Evolutionary conservation across 1,140 invertebrate species (phyloP), one percentile per base, ranked within the genome.

Genomic region (Coenobita brevimanus): DNA sequence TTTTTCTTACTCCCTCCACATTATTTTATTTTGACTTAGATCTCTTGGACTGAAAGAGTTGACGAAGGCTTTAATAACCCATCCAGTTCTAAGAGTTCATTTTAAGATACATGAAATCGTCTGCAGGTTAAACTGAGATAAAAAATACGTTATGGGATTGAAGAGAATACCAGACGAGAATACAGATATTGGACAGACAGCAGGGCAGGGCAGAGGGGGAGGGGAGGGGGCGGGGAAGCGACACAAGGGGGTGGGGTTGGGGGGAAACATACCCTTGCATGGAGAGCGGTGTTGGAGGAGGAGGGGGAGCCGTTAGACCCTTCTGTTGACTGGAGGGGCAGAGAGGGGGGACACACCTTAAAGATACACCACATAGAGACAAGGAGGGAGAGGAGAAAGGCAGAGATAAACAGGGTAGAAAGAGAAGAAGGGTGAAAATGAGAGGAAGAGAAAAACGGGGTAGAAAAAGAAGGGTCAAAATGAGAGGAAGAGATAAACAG

Each of bases 231-330:
- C 27, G 21, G 17, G 76, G 10, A 62, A n/a, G n/a, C n/a, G n/a
- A n/a, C n/a, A n/a, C n/a, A n/a, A n/a, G n/a, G n/a, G n/a, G n/a
- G n/a, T n/a, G n/a, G n/a, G n/a, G n/a, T n/a, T n/a, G n/a, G 60
- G 36, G 69, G 69, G 17, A 10, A 69, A 89, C 89, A 60, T 89
- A 89, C 89, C 89, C 89, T 81, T 38, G 89, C 83, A n/a, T 89
- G 89, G 24, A 89, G 89, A 89, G 89, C 83, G 13, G 89, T 73
- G 69, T 76, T 86, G 83, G 89, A 83, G 57, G 73, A 67, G 30
- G 89, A 88, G 69, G 85, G 80, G 30, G 85, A 82, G 21, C 83
- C 87, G 15, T 71, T 90, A 50, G 90, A 88, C 67, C 79, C 91
- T 54, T 84, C 89, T 71, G 90, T 89, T 41, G 81, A 81, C 85